These are phyloP conservation scores for Diachrysia chrysitis DNA, from an alignment of 2,888 invertebrate genomes.

Conservation along the genomic window DNA sequence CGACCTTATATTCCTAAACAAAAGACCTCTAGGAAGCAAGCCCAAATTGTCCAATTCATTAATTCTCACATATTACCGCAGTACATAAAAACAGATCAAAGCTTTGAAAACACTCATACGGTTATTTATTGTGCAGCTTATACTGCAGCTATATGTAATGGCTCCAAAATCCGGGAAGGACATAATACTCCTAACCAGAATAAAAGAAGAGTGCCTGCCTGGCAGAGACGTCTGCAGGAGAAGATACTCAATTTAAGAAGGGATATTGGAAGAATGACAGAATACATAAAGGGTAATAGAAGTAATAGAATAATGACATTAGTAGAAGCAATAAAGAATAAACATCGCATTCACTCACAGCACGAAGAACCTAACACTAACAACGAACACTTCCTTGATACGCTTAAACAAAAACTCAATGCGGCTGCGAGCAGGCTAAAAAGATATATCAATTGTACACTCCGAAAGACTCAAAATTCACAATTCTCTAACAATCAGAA, in stretches of 20 bases:
- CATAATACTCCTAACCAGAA: too few species aligned
- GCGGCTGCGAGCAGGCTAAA: neutral
- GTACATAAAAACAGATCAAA: neutral
- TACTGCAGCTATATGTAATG: too few species aligned
- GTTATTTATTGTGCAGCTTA: neutral
- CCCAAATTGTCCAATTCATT: neutral
- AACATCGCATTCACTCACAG: neutral
- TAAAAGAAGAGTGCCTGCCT: too few species aligned
- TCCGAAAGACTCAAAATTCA: conserved; percentile 7
- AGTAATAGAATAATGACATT: neutral
- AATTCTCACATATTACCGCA: neutral
- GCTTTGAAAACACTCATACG: neutral
- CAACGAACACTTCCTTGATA: conserved; percentile 10
- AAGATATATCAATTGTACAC: conserved; percentile 7
- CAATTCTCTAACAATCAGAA: conserved; percentile 8
- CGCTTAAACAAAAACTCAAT: conserved; percentile 12
- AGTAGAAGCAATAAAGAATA: too few species aligned
- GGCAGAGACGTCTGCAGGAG: neutral
- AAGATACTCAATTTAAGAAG: neutral
- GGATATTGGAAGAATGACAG: too few species aligned
- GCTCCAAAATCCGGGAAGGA: too few species aligned
- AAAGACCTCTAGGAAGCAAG: neutral
- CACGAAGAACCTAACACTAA: conserved; percentile 5
- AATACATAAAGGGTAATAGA: neutral
- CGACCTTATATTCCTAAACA: neutral